A percentile compares a stretch with the other conserved stretches of the same genome.
phyloP scores from a whole-genome alignment of 2,113 vertebrate species.

The Callaeas wilsoni region DNA sequence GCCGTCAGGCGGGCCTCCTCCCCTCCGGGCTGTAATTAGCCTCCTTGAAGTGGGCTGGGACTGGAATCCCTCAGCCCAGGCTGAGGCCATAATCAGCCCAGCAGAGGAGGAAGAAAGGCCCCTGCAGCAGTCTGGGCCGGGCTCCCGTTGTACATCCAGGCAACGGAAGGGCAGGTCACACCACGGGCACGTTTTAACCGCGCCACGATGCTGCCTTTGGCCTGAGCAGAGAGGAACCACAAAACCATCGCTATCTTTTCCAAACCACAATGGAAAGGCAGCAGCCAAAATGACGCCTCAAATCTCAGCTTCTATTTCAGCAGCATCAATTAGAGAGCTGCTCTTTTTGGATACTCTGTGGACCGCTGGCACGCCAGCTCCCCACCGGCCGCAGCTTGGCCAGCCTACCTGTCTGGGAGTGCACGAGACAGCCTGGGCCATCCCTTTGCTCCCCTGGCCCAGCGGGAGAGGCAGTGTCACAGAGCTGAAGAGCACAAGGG shows the following conservation, averaged over 20 bases:
- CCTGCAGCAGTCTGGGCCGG: conserved; percentile 38
- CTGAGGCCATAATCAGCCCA: conserved; percentile 8
- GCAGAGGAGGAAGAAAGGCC: conserved; percentile 32
- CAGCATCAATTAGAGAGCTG: conserved; percentile 45
- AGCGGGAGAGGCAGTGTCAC: background rate
- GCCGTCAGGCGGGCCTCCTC: background rate
- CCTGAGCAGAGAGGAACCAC: conserved; percentile 33
- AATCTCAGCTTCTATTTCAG: conserved; percentile 62
- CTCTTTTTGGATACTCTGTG: conserved; percentile 12
- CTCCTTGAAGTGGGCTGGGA: conserved; percentile 46
- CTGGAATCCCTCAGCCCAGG: conserved; percentile 24
- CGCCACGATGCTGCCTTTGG: background rate
- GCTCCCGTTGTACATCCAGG: background rate
- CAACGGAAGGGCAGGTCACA: conserved; percentile 50
- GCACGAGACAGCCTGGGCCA: background rate
- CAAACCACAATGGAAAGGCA: conserved; percentile 55
- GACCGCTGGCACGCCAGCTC: background rate
- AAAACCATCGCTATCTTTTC: conserved; percentile 50
- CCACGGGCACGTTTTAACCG: conserved; percentile 29
- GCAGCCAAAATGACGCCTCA: conserved; percentile 62
- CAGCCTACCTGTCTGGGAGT: background rate
- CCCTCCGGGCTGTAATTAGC: conserved; percentile 15
- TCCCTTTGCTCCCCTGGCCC: background rate
- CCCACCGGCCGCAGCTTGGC: background rate
- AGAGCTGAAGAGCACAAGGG: background rate